Evolutionary conservation across 1,140 invertebrate species (phyloP), one percentile per base, ranked within the genome.

Genomic region (Drosophila hydei): DNA sequence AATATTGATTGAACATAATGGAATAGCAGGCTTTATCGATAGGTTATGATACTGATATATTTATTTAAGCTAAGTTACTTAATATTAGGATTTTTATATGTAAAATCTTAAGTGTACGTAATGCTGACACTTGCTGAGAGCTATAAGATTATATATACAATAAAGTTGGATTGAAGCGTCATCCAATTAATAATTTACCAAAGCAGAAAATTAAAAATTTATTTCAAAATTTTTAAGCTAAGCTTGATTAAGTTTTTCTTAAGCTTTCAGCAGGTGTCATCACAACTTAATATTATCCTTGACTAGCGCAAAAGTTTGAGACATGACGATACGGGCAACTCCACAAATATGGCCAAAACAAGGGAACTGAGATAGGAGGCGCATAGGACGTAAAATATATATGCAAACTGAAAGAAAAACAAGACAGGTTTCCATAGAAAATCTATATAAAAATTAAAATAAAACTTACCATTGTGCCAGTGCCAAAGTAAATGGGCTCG

Each of bases 301-400:
- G 11, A 2, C 48, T 79, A 91, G 16, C 89, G 81, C 63, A 91
- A 92, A 93, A 77, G 93, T 94, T 60, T 95, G 95, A 90, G 73
- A 43, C 79, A 62, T 7, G 89, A 84, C 11, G 89, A 89, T 93
- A 96, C 73, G 72, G 91, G 48, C 58, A 90, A 8, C 72, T 90
- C 36, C 68, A 91, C 12, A 88, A 93, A 63, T 91, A 93, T 45
- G 79, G 93, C 43, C 55, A 91, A 43, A 6, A 91, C 23, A 16
- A 91, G 65, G 14, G 90, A 91, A 43, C 79, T 65, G 33, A 91
- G 45, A 61, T 91, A 91, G n/a, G 90, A 90, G 18, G 76, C 61
- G 21, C 78, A 74, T 38, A 79, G 11, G 12, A 88, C 90, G 43
- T 85, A 90, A n/a, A 91, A 78, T 36, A 91, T 83, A 18, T 85